A percentile compares a stretch with the other conserved stretches of the same genome.
Evolutionary conservation across 2,113 vertebrate genomes (phyloP).

Genomic region (Lepidiolamprologus cunningtoni): DNA sequence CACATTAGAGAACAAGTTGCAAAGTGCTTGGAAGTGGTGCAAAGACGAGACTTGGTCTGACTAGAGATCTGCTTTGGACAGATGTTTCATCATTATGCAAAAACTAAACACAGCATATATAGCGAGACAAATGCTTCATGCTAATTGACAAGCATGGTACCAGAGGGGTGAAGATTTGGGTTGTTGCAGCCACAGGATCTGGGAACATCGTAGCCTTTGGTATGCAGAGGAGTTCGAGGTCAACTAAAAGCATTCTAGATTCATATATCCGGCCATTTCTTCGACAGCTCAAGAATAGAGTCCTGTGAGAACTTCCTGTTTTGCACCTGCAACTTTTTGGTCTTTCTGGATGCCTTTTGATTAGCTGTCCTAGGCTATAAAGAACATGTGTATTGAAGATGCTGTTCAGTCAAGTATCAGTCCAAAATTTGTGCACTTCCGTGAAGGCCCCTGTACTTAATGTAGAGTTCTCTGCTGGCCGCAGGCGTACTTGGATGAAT

Average conservation of each 20-base stretch:
- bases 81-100: neutral
- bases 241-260: neutral
- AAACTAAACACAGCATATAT: neutral
- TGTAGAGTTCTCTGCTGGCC: neutral
- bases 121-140: neutral
- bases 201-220: neutral
- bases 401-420: neutral
- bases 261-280: neutral
- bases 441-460: neutral
- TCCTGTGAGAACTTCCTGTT: neutral
- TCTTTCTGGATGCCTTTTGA: neutral
- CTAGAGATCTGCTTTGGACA: neutral
- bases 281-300: neutral
- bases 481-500: fast-evolving
- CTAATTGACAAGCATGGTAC: neutral
- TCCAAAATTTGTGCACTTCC: neutral
- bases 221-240: neutral
- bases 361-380: neutral
- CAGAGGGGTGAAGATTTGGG: neutral
- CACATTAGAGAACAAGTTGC: neutral
- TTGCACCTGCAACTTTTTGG: neutral
- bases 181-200: neutral
- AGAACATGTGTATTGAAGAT: neutral
- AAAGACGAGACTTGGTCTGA: neutral
- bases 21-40: neutral